phyloP scores from a whole-genome alignment of 2,797 vertebrate species.

The Vultur gryphus region DNA sequence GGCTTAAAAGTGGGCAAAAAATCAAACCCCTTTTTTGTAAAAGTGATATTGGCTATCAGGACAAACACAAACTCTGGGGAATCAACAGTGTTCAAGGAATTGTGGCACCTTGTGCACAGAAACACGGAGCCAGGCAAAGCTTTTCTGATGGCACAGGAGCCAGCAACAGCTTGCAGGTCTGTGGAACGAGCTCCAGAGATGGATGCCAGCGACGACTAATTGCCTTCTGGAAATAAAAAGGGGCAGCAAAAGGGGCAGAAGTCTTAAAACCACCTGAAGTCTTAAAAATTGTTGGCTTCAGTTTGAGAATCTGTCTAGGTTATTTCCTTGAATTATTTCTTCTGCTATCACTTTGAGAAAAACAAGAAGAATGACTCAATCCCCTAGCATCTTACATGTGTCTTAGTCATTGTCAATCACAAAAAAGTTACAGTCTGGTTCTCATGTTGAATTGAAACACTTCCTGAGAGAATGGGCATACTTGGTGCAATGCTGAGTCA shows the following conservation, averaged over 20 bases:
- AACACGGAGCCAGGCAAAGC: background rate
- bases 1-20: background rate
- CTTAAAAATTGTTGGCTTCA: background rate
- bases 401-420: slow-evolving; percentile 68
- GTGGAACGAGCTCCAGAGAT: background rate
- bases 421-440: slow-evolving; percentile 61
- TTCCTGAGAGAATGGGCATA: slow-evolving; percentile 54
- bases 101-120: background rate
- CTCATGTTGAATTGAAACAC: slow-evolving; percentile 57
- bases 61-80: background rate
- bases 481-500: slow-evolving; percentile 65
- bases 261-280: background rate
- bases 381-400: slow-evolving; percentile 20
- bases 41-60: background rate
- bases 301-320: background rate
- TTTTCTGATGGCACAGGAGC: background rate
- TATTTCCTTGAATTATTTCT: slow-evolving; percentile 22
- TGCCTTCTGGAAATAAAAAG: background rate
- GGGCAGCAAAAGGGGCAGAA: background rate
- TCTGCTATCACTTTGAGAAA: slow-evolving; percentile 28
- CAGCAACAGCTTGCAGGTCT: background rate
- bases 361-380: slow-evolving; percentile 62
- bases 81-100: background rate
- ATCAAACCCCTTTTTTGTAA: background rate
- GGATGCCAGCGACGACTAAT: background rate